Evolutionary conservation across 1,140 invertebrate species (phyloP).

Genomic region (fruit fly (Drosophila melanogaster)): Release_6_plus_ISO1_MT NC_004354.4:17542501-17543000

Average conservation of each 20-base stretch:
- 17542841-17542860: slow-evolving; percentile 58
- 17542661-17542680: slow-evolving; percentile 2
- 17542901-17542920: background rate
- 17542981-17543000: too few relatives aligned
- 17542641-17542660: slow-evolving; percentile 43
- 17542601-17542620: slow-evolving; percentile 22
- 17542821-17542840: slow-evolving; percentile 63
- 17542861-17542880: slow-evolving; percentile 1
- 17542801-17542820: slow-evolving; percentile 46
- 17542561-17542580: slow-evolving; percentile 67
- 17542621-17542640: slow-evolving; percentile 5
- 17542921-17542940: too few relatives aligned
- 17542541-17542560: slow-evolving; percentile 67
- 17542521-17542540: slow-evolving; percentile 16
- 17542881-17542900: slow-evolving; percentile 3
- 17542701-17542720: slow-evolving; percentile 47
- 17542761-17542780: slow-evolving; percentile 7
- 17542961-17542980: too few relatives aligned
- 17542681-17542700: background rate
- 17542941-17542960: too few relatives aligned
- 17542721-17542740: slow-evolving; percentile 34
- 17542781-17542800: slow-evolving; percentile 29
- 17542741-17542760: slow-evolving; percentile 7
- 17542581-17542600: slow-evolving; percentile 62
- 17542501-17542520: background rate